Evolutionary conservation across 2,888 invertebrate species (phyloP), one percentile per base, ranked within the genome.

Genomic region (Drosophila anceps): DNA sequence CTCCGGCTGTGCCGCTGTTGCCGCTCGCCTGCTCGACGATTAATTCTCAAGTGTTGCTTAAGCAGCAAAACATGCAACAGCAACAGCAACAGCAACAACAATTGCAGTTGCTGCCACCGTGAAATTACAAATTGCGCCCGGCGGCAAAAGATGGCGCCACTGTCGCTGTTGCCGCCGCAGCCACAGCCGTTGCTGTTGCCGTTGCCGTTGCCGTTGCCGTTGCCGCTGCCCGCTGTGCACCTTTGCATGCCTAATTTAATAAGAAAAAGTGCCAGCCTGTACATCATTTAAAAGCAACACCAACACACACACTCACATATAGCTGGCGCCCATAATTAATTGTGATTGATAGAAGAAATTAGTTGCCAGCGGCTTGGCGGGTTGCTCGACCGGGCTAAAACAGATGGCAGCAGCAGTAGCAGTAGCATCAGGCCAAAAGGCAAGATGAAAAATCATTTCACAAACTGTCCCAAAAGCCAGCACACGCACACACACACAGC

Each of bases 281-380:
- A 70, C 57, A 73, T 77, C 77, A 82, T 77, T 79, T 73, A 87
- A 82, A 84, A 64, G 60, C 59, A 63, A 67, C 39, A 60, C 39
- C 44, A 33, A 51, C 50, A 57, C 46, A 50, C 53, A 63, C 43
- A 20, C 35, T 39, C 24, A 58, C n/a, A 18, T n/a, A 12, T 59
- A 33, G 43, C 31, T 57, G 46, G 63, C 54, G 63, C 60, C 67
- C 76, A 76, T 88, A 87, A 89, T 90, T 91, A 91, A 91, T 88
- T 90, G 84, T 91, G 91, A 92, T 91, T 88, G 86, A 91, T 91
- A 82, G 75, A 74, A 79, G 73, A 88, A 83, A 86, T 88, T 88
- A 83, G 79, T 81, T 82, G 85, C 73, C 79, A 65, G 77, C 70
- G 76, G 81, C 73, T 77, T 63, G 76, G 69, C 61, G 70, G 73